phyloP scores from a whole-genome alignment of 2,888 invertebrate genomes.

The Cephonodes hylas region DNA sequence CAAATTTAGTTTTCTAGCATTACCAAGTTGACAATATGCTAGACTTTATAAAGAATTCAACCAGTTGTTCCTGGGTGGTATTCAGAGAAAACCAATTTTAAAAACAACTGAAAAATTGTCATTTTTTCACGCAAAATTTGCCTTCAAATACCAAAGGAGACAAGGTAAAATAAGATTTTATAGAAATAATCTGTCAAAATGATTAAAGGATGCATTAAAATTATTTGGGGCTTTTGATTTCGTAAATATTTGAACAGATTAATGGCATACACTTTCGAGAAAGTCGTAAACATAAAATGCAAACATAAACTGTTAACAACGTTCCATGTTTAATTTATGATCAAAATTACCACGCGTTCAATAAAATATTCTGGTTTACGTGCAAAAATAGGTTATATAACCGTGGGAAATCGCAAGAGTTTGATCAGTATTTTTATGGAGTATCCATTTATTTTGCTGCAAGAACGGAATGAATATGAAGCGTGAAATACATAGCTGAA shows the following conservation, averaged over 20 bases:
- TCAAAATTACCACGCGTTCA: background rate
- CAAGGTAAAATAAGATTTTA: background rate
- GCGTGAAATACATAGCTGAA: too few relatives aligned
- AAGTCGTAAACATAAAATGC: slow-evolving; percentile 1
- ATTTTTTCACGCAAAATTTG: too few relatives aligned
- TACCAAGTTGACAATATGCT: too few relatives aligned
- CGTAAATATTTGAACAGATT: background rate
- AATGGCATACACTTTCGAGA: background rate
- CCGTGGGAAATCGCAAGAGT: background rate
- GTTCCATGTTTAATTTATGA: background rate
- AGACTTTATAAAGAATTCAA: too few relatives aligned
- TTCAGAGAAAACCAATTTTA: too few relatives aligned
- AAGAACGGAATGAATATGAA: background rate
- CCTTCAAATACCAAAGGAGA: background rate
- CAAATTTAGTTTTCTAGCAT: too few relatives aligned
- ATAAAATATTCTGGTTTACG: background rate
- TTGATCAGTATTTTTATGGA: background rate
- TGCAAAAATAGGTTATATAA: background rate
- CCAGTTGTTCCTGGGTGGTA: too few relatives aligned
- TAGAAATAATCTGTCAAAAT: background rate
- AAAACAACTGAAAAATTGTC: too few relatives aligned
- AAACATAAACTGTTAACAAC: background rate
- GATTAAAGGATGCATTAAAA: background rate
- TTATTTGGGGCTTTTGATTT: background rate
- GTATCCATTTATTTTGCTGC: background rate